A percentile compares a stretch with the other conserved stretches of the same genome.
Evolutionary conservation across 2,888 invertebrate genomes (phyloP).

Genomic region (Strigamia maritima): DNA sequence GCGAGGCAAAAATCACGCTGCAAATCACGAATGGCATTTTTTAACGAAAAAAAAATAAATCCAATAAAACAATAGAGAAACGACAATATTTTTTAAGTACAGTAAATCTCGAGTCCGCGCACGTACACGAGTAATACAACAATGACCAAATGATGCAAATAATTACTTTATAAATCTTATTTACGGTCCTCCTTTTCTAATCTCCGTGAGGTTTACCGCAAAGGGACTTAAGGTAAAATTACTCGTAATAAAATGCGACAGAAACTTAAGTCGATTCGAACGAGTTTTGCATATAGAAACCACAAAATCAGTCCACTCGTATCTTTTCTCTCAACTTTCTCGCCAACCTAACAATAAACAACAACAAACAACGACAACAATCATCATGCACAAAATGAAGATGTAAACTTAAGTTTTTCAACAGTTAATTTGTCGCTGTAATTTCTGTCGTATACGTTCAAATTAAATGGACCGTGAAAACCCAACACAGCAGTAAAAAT

Average conservation of each 20-base stretch:
- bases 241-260: slow-evolving; percentile 23
- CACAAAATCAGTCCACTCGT: slow-evolving; percentile 30
- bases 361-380: too few species aligned
- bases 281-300: slow-evolving; percentile 28
- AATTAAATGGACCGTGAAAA: slow-evolving; percentile 29
- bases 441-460: background rate
- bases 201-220: slow-evolving; percentile 18
- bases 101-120: background rate
- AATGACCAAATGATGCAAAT: background rate
- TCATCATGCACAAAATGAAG: too few species aligned
- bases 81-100: background rate
- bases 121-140: too few species aligned
- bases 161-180: slow-evolving; percentile 11
- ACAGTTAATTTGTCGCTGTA: background rate
- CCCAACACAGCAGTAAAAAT: slow-evolving; percentile 30
- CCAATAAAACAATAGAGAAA: background rate
- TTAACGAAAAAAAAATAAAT: background rate
- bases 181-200: slow-evolving; percentile 30
- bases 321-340: background rate
- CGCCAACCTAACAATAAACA: background rate
- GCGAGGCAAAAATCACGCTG: background rate
- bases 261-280: slow-evolving; percentile 30
- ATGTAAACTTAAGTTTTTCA: background rate
- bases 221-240: slow-evolving; percentile 25
- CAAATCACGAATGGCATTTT: background rate